Conservation (phyloP, 1,140 invertebrate species). For the Atta colombica region DNA sequence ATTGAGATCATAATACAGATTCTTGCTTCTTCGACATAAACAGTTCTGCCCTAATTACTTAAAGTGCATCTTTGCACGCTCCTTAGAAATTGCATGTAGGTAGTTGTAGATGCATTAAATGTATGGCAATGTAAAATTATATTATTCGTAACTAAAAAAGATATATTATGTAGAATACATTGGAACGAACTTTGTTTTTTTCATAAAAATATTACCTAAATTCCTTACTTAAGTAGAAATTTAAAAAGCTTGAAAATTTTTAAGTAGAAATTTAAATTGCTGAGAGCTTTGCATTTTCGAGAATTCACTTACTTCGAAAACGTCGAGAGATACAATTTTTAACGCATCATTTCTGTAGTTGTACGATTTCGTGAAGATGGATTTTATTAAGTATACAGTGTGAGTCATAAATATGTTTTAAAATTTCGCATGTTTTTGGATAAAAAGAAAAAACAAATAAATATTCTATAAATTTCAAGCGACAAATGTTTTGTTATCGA, state of each 20-base stretch:
- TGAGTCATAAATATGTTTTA: too few relatives aligned
- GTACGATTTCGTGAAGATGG: too few relatives aligned
- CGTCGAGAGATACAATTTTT: background rate
- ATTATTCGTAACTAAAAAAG: background rate
- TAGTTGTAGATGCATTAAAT: background rate
- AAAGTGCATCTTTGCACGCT: slow-evolving; percentile 1
- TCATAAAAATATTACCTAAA: background rate
- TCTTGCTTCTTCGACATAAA: slow-evolving; percentile 15
- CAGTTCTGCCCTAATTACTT: slow-evolving; percentile 41
- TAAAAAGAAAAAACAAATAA: too few relatives aligned
- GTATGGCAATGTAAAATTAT: background rate
- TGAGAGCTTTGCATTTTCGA: background rate
- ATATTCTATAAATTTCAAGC: too few relatives aligned
- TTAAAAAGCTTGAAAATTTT: background rate
- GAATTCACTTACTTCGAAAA: background rate
- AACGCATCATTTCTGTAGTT: too few relatives aligned
- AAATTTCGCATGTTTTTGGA: too few relatives aligned
- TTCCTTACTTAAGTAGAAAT: background rate
- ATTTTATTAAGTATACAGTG: background rate
- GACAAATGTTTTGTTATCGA: too few relatives aligned
- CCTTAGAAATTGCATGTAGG: background rate
- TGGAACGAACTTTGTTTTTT: background rate
- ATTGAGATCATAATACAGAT: background rate
- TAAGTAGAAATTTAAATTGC: background rate
- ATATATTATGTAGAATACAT: background rate